Evolutionary conservation across 2,888 invertebrate species (phyloP), one percentile per base, ranked within the genome.

Genomic region (Aphelenchoides bicaudatus): DNA sequence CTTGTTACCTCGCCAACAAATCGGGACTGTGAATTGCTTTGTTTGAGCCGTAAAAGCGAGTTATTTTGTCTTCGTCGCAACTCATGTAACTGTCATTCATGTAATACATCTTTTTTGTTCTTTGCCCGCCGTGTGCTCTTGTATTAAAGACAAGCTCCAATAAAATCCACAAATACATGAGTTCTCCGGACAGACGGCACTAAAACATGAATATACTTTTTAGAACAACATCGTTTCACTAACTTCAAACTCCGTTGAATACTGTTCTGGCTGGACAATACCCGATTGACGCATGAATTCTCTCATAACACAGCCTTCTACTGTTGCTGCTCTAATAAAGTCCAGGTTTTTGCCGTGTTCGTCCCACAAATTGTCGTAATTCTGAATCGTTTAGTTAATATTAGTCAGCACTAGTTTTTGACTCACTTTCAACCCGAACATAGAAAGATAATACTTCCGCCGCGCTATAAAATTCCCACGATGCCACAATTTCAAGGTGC

Each of bases 101-200:
- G 23, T 43, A 43, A n/a, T 43, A 43, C 6, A 6, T 6, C 21
- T 25, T 19, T 10, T 21, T 6, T 8, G 25, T 10, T n/a, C 43
- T 19, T 8, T 43, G 43, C 6, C 43, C 43, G 43, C 16, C 10
- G 23, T 43, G 43, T 21, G 52, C 16, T 16, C 52, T 21, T 16
- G 37, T 51, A 21, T 39, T 51, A 39, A 43, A 51, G 16, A 2
- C 52, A 19, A 38, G 37, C 25, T 34, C 52, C 10, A 16, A 38
- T 21, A 19, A 46, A 19, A 3, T 51, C 52, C 49, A 49, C 37
- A 43, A n/a, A 25, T 21, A 43, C 6, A 43, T 19, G 6, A 43
- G 43, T 43, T 43, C 43, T 6, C 6, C 23, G 43, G 21, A 6
- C 8, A 43, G n/a, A n/a, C n/a, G n/a, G n/a, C n/a, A n/a, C n/a